phyloP scores from a whole-genome alignment of 2,113 vertebrate species.

The Condylura cristata region DNA sequence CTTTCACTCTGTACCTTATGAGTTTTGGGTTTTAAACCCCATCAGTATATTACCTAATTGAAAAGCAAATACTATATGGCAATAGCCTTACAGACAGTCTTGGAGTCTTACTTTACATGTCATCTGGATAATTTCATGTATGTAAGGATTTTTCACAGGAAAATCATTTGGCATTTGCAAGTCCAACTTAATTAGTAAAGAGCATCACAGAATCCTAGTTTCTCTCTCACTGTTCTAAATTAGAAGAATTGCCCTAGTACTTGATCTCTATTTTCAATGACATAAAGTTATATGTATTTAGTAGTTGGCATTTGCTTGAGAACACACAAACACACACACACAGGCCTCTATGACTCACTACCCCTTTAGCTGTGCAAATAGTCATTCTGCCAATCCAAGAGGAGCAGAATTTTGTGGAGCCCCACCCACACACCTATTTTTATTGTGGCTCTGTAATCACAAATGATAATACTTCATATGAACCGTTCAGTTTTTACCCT shows the following conservation, averaged over 20 bases:
- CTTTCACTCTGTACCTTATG: background rate
- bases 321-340: background rate
- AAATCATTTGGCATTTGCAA: background rate
- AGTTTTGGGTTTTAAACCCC: conserved; percentile 2
- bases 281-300: background rate
- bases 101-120: background rate
- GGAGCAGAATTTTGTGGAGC: conserved; percentile 68
- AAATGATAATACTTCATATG: conserved; percentile 74
- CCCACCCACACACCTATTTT: conserved; percentile 66
- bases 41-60: background rate
- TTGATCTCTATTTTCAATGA: background rate
- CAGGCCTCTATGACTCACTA: background rate
- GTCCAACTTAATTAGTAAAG: conserved; percentile 4
- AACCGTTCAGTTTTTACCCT: conserved; percentile 32
- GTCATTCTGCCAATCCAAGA: conserved; percentile 52
- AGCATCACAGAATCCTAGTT: background rate
- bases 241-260: background rate
- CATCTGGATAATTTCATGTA: background rate
- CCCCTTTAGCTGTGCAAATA: background rate
- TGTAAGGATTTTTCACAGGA: background rate
- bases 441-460: conserved; percentile 78
- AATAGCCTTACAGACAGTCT: background rate
- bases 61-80: background rate
- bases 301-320: background rate
- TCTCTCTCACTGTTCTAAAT: background rate